phyloP scores from a whole-genome alignment of 1,140 invertebrate genomes.

The Nasonia giraulti region DNA sequence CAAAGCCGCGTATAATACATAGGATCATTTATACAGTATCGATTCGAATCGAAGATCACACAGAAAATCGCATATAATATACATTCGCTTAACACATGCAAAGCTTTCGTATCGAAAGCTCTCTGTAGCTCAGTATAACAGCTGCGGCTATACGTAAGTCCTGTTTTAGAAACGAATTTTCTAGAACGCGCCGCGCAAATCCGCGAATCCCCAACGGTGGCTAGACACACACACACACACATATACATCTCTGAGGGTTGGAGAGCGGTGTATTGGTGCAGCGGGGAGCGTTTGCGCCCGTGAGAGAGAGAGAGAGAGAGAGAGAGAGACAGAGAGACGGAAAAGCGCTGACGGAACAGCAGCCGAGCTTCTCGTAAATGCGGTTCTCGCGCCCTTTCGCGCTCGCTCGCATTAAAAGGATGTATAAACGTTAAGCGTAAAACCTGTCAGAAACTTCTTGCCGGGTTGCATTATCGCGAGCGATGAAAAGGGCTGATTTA shows the following conservation, averaged over 20 bases:
- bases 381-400: slow-evolving; percentile 7
- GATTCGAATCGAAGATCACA: too few relatives aligned
- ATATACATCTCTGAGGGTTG: background rate
- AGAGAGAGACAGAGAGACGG: background rate
- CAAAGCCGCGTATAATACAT: background rate
- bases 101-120: background rate
- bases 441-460: slow-evolving; percentile 11
- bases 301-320: too few relatives aligned
- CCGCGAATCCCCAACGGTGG: slow-evolving; percentile 1
- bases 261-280: background rate
- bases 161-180: slow-evolving; percentile 19
- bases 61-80: too few relatives aligned
- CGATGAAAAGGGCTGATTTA: background rate
- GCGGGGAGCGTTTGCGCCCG: too few relatives aligned
- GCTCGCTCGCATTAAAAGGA: slow-evolving; percentile 15
- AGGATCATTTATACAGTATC: too few relatives aligned
- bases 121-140: too few relatives aligned
- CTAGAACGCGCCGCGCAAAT: slow-evolving; percentile 9
- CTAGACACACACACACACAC: background rate
- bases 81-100: too few relatives aligned
- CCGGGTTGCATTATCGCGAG: background rate
- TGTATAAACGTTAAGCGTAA: slow-evolving; percentile 3
- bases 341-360: background rate
- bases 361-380: background rate
- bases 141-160: background rate